Conservation (phyloP, 2,113 vertebrate genomes). For the Panthera uncia region DNA sequence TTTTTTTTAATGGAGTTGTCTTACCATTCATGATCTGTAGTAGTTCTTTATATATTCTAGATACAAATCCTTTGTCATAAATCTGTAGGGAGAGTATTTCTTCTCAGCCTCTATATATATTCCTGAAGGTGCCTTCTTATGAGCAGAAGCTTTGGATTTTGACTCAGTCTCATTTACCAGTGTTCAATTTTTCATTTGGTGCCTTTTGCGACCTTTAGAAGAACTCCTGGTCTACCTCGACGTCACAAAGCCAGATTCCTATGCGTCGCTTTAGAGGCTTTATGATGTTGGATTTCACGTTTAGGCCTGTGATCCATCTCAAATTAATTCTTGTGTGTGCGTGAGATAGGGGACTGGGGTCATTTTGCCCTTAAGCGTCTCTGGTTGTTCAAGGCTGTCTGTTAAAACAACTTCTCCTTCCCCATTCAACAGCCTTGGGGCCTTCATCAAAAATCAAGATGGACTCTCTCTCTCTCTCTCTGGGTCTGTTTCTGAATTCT, state of each 20-base stretch:
- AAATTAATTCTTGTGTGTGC: neutral
- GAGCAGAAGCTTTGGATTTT: conserved; percentile 40
- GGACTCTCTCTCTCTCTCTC: neutral
- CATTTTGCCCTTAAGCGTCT: neutral
- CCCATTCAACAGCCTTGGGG: neutral
- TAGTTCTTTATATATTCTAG: neutral
- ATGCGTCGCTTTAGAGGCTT: neutral
- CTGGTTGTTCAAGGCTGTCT: neutral
- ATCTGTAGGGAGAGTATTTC: neutral
- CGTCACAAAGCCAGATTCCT: neutral
- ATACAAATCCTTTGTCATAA: neutral
- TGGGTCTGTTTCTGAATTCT: conserved; percentile 16
- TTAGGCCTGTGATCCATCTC: neutral
- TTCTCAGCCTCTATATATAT: neutral
- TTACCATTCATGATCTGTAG: neutral
- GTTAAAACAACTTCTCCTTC: neutral
- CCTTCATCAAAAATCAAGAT: conserved; percentile 44
- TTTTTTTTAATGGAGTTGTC: neutral
- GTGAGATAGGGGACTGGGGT: neutral
- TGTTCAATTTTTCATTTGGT: conserved; percentile 38
- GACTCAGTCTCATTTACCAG: neutral
- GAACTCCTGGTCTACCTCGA: neutral
- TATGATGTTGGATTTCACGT: neutral
- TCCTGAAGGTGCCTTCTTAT: neutral
- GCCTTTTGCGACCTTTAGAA: neutral